Base-by-base conservation (phyloP, 2,888 invertebrate species). In the Osmoderma eremita region DNA sequence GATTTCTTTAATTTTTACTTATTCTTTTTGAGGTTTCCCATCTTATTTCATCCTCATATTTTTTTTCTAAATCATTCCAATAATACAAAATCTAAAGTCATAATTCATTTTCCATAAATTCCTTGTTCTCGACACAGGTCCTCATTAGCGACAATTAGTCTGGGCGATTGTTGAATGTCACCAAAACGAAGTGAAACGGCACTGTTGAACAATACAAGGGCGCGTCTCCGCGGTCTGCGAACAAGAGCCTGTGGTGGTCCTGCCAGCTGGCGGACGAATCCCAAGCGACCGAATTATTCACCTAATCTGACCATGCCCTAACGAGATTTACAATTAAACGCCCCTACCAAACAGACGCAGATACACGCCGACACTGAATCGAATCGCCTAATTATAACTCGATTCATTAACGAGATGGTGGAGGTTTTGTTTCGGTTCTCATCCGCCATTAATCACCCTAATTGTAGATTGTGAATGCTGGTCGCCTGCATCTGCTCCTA, bases 291-390 rank as follows among this genome's bases (percentile, higher is more conserved):
- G 53, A 63, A 63, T 63, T 63, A 63, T 51, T 51, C 53, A 63
- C 63, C 51, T 63, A 63, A 63, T 63, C 63, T 53, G 50, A 63
- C 63, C 63, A 51, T 53, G 63, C 63, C 63, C 51, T 53, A 63
- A 63, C 63, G 53, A 51, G 63, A 63, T 63, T 63, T 63, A 63
- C 63, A 63, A 63, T 63, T 63, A 63, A 53, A 41, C 63, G 12
- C 51, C 63, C 63, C 63, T 22, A 17, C 63, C 30, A 63, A 42
- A 42, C 63, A 53, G 63, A 50, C 49, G 39, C 50, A 53, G 63
- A 51, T 51, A 53, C 51, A 63, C 63, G 51, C 51, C 41, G 51
- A 51, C 63, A 24, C 53, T 42, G 53, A 63, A 63, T 63, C 42
- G 53, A 51, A 63, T 63, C 53, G 53, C 63, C 63, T 53, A 63